Conservation (phyloP, 2,113 vertebrate species). For the Herpailurus yagouaroundi region DNA sequence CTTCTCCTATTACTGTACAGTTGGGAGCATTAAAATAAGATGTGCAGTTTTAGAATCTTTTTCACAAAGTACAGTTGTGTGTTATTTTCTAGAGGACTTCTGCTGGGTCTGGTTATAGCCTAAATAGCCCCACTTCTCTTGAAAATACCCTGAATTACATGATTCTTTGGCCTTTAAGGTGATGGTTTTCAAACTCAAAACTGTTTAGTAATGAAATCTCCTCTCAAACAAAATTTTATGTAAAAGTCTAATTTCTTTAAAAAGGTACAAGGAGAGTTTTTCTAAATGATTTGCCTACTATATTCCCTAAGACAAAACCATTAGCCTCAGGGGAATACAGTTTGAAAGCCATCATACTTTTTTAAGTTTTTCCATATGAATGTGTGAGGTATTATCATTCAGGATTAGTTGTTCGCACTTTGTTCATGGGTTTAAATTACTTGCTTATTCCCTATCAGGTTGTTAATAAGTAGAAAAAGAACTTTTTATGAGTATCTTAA, state of each 20-base stretch:
- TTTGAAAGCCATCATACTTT: constrained; percentile 13
- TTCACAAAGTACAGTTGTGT: neutral
- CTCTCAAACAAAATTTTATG: neutral
- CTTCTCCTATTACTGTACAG: neutral
- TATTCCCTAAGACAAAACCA: neutral
- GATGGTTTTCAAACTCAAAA: constrained; percentile 38
- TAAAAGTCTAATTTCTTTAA: neutral
- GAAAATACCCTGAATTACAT: neutral
- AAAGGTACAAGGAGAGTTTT: neutral
- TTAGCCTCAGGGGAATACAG: neutral
- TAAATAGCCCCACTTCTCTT: neutral
- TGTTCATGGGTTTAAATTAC: neutral
- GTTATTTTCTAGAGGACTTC: constrained; percentile 42
- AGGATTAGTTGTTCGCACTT: neutral
- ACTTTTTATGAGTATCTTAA: neutral
- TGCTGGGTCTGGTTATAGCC: neutral
- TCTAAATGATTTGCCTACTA: neutral
- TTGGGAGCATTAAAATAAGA: constrained; percentile 48
- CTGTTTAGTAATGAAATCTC: constrained; percentile 32
- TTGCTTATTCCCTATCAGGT: neutral
- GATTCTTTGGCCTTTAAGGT: constrained; percentile 9
- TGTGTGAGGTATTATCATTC: neutral
- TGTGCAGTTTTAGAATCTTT: constrained; percentile 20
- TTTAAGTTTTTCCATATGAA: neutral
- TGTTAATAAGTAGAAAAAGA: constrained; percentile 11